Evolutionary conservation across 1,140 invertebrate genomes (phyloP), one percentile per base, ranked within the genome.

Genomic region (Neodiprion virginianus): DNA sequence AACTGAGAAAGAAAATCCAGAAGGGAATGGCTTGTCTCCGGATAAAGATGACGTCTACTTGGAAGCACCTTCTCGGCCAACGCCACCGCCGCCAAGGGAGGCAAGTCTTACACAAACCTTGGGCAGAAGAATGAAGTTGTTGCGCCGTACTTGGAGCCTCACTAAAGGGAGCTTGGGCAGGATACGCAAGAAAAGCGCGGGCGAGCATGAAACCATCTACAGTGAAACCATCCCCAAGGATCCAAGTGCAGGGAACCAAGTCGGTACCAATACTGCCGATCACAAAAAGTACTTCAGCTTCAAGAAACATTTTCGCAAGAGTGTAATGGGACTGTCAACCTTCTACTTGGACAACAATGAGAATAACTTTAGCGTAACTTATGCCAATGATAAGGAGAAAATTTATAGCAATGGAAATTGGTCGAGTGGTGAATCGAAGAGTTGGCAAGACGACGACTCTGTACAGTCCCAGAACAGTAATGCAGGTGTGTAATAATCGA

Each of bases 141-240:
- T 88, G 0, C 77, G 84, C 17, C 79, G 86, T 67, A 88, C 85
- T 0, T 88, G 86, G 86, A 88, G 85, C 72, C 86, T 88, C 48
- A 88, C 87, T 21, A 88, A 88, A 74, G 86, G 84, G 7, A 88
- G 86, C 14, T 74, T 88, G 1, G 84, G 85, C 8, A 80, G 84
- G 0, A 88, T 88, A 40, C 74, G 86, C 3, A 78, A 83, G 47
- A 83, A 83, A 72, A 82, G 83, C 0, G 80, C 80, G 5, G 74
- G 71, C n/a, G 76, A 61, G 11, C 53, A 61, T 12, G 53, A 61
- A 17, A 78, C 8, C 74, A 80, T 11, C 28, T 70, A n/a, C n/a
- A 71, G 1, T 47, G 48, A 75, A 4, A 71, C 48, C 66, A 70
- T 74, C 7, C 47, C 70, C 28, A 77, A 74, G 61, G 68, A 79